Base-by-base conservation (phyloP, 2,888 invertebrate genomes). In the Luperina testacea region DNA sequence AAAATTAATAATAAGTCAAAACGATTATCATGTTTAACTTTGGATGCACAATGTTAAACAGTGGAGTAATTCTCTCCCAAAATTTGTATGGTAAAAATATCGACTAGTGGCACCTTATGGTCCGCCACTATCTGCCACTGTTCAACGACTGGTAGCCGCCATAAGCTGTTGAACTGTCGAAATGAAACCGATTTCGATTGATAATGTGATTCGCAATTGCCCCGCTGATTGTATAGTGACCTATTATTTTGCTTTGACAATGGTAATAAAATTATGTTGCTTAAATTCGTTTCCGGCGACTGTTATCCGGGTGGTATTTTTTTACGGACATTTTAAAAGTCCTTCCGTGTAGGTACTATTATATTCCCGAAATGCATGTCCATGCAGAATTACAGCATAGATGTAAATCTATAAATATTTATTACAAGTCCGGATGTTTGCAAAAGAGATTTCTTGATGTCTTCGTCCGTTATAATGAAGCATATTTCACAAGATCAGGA, bases 381-480 rank as follows among this genome's bases (percentile, higher is more conserved):
- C 27, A 2, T 68, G 27, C 51, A 51, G 20, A 24, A 51, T 32
- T 51, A 17, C 8, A 51, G 53, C 24, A 20, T 3, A 65, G 4
- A 17, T 24, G 17, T 9, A 53, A 42, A 68, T 68, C 20, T 63
- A 63, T 17, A n/a, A 71, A 51, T 79, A 79, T 79, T 67, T 67
- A 59, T 51, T 24, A 57, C 42, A 51, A 24, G 59, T 38, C 57
- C 53, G 65, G 71, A 67, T 78, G 59, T 79, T 65, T 65, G 32
- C 11, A 59, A n/a, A 51, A 42, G 38, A 32, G 38, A 72, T 67
- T 51, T 59, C 51, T 59, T 53, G 53, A 57, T 17, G 11, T 59
- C 27, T 53, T 59, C 45, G 15, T 72, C 42, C 7, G 45, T 59
- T 38, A 27, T 48, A n/a, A 11, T 48, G 45, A 48, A 32, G 20